phyloP scores from a whole-genome alignment of 2,888 invertebrate species.

The Hydriomena furcata region DNA sequence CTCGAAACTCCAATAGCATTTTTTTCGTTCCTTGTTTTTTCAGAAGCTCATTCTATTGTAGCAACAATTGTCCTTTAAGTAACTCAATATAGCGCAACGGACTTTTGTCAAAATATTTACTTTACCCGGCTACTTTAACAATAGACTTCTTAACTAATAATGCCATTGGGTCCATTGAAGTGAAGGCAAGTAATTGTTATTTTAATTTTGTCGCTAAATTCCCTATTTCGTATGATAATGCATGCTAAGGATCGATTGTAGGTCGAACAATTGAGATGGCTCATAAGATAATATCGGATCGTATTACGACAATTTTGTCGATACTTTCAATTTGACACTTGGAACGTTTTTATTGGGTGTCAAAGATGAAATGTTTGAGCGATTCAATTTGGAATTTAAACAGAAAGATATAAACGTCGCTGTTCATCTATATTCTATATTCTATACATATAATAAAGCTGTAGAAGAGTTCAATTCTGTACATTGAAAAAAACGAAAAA shows the following conservation, averaged over 20 bases:
- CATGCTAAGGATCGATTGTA: slow-evolving; percentile 55
- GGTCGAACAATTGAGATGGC: slow-evolving; percentile 51
- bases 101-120: slow-evolving; percentile 82
- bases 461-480: no score
- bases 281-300: slow-evolving; percentile 67
- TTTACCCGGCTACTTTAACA: slow-evolving; percentile 62
- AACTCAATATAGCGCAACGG: slow-evolving; percentile 75
- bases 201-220: slow-evolving; percentile 61
- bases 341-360: background rate
- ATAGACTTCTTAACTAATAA: slow-evolving; percentile 72
- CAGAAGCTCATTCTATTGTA: slow-evolving; percentile 46
- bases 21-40: slow-evolving; percentile 33
- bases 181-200: slow-evolving; percentile 68
- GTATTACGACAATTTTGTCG: slow-evolving; percentile 50
- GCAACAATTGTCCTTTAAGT: slow-evolving; percentile 67
- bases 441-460: no score
- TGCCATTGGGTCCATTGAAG: slow-evolving; percentile 63
- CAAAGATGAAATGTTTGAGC: no score
- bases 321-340: slow-evolving; percentile 32
- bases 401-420: no score
- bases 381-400: no score
- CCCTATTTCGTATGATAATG: slow-evolving; percentile 55
- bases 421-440: no score
- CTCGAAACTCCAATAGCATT: slow-evolving; percentile 16
- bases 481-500: no score